These are phyloP conservation scores for Coregonus suidteri DNA, from an alignment of 2,797 vertebrate genomes.

Conservation along the genomic window DNA sequence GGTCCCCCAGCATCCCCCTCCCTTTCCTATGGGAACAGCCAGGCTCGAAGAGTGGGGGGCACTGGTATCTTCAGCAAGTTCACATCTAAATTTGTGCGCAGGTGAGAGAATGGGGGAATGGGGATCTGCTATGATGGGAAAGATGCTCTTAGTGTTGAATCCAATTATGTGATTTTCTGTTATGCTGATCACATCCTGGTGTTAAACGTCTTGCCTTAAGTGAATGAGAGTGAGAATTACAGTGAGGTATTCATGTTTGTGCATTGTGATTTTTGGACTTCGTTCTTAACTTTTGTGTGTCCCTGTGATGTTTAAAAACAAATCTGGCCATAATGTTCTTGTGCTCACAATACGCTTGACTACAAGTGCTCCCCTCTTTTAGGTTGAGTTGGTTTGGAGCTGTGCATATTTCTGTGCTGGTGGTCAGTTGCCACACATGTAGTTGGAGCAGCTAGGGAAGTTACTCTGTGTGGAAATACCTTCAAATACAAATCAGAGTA, in stretches of 20 bases:
- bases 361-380: conserved; percentile 42
- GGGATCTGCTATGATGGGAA: neutral
- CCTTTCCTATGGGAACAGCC: conserved; percentile 74
- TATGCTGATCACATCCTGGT: neutral
- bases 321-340: neutral
- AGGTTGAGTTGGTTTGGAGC: conserved; percentile 41
- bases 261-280: neutral
- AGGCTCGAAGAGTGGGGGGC: conserved; percentile 75
- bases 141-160: neutral
- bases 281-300: neutral
- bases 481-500: conserved; percentile 9
- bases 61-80: conserved; percentile 85
- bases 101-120: conserved; percentile 64
- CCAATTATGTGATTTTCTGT: neutral
- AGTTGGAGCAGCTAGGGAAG: conserved; percentile 24
- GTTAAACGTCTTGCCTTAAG: neutral
- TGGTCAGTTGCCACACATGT: conserved; percentile 30
- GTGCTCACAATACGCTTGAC: conserved; percentile 20
- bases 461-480: conserved; percentile 29
- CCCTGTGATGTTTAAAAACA: neutral
- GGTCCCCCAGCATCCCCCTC: conserved; percentile 78
- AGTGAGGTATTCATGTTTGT: neutral
- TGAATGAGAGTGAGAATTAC: neutral
- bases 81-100: conserved; percentile 85
- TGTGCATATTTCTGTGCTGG: conserved; percentile 35